Conservation (phyloP, 2,113 vertebrate species). For the Scortum barcoo region DNA sequence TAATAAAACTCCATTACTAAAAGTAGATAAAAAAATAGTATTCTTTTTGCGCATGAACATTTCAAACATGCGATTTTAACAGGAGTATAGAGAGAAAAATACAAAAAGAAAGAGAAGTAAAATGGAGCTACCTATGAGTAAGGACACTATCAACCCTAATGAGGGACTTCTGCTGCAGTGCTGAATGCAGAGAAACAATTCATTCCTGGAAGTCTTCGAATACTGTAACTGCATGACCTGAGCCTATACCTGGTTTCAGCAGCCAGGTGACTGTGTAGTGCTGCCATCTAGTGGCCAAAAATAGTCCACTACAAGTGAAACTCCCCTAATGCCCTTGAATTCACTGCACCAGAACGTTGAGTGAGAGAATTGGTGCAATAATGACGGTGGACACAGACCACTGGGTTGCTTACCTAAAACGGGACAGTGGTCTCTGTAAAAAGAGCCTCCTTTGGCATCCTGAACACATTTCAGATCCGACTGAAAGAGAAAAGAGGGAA, state of each 20-base stretch:
- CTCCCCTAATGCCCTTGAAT: slow-evolving; percentile 79
- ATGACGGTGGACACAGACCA: slow-evolving; percentile 53
- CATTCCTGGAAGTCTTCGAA: slow-evolving; percentile 48
- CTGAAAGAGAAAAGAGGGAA: slow-evolving; percentile 76
- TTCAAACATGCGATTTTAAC: background rate
- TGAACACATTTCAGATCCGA: slow-evolving; percentile 99
- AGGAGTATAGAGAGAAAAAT: background rate
- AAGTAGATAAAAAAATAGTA: background rate
- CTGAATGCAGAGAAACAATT: slow-evolving; percentile 20
- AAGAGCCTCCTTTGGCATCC: slow-evolving; percentile 99
- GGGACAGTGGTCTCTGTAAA: slow-evolving; percentile 99
- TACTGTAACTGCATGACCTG: slow-evolving; percentile 45
- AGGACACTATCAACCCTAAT: background rate
- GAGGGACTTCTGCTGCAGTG: slow-evolving; percentile 43
- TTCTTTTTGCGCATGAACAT: background rate
- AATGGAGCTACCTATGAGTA: slow-evolving; percentile 10
- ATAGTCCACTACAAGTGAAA: slow-evolving; percentile 25
- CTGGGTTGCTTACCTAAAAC: slow-evolving; percentile 92
- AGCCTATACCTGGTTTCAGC: background rate
- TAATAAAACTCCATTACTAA: background rate
- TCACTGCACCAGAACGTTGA: slow-evolving; percentile 78
- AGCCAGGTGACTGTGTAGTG: slow-evolving; percentile 59
- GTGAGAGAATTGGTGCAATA: slow-evolving; percentile 78
- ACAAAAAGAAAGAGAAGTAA: background rate
- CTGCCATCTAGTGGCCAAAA: slow-evolving; percentile 83